Conservation (phyloP, 2,113 vertebrate species). For the western clawed frog (Xenopus tropicalis) region DNA sequence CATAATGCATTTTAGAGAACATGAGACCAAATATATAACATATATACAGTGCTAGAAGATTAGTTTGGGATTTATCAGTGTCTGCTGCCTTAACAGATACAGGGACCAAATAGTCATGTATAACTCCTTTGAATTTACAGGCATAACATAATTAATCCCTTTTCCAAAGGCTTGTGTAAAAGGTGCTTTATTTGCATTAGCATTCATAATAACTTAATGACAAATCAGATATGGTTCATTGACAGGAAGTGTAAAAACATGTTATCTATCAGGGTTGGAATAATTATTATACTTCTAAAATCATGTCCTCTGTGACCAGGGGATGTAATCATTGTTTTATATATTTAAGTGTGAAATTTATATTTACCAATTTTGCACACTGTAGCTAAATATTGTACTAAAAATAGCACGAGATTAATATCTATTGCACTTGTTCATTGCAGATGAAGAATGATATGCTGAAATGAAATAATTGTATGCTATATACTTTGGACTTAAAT, state of each 20-base stretch:
- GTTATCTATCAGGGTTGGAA: slow-evolving; percentile 82
- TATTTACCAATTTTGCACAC: slow-evolving; percentile 43
- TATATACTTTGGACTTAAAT: too few relatives aligned
- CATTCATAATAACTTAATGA: slow-evolving; percentile 98
- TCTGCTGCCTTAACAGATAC: too few relatives aligned
- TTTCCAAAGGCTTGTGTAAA: slow-evolving; percentile 71
- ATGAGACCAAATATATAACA: too few relatives aligned
- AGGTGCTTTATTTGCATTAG: slow-evolving; percentile 94
- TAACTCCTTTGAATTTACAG: slow-evolving; percentile 58
- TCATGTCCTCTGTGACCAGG: slow-evolving; percentile 78
- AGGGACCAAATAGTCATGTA: neutral
- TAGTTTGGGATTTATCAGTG: too few relatives aligned
- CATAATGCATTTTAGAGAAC: too few relatives aligned
- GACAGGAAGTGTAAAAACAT: slow-evolving; percentile 81
- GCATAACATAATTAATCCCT: slow-evolving; percentile 69
- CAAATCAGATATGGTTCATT: slow-evolving; percentile 96
- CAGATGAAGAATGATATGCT: too few relatives aligned
- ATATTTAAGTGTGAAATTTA: slow-evolving; percentile 82
- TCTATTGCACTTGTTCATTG: neutral
- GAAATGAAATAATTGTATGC: too few relatives aligned
- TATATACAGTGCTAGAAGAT: too few relatives aligned
- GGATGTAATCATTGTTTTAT: slow-evolving; percentile 79
- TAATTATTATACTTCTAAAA: slow-evolving; percentile 90
- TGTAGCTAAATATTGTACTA: neutral
- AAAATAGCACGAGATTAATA: neutral